Evolutionary conservation across 1,140 invertebrate species (phyloP).

Genomic region (Akabosia matsudoensis): DNA sequence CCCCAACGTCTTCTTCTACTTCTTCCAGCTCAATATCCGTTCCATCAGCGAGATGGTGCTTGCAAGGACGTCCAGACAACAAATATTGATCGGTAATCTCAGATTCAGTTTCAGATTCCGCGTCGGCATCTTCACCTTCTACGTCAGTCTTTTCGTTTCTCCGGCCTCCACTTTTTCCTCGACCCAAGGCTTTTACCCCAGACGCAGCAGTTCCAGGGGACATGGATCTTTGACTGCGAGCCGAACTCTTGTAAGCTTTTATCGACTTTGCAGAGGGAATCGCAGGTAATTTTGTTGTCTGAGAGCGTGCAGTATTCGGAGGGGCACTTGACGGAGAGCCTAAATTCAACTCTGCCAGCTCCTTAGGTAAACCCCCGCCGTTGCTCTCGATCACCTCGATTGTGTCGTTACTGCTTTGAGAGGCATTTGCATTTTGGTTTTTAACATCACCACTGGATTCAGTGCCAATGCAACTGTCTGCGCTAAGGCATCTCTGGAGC

Average conservation of each 20-base stretch:
- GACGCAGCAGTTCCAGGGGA: not conserved
- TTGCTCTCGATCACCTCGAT: not conserved
- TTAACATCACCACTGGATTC: conserved; percentile 33
- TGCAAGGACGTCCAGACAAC: not conserved
- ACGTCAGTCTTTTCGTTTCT: not conserved
- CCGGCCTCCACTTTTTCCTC: not conserved
- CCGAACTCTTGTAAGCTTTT: not conserved
- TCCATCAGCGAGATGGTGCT: not conserved
- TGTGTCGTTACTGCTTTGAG: conserved; percentile 7
- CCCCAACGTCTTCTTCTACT: conserved; percentile 23
- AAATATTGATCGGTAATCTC: conserved; percentile 25
- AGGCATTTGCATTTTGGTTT: not conserved
- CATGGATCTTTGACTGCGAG: not conserved
- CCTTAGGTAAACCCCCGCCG: not conserved
- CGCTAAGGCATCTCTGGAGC: conserved; percentile 24
- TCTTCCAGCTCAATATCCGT: conserved; percentile 3
- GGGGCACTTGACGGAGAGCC: not conserved
- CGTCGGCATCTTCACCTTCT: conserved; percentile 27
- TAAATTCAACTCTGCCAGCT: not conserved
- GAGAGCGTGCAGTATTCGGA: not conserved
- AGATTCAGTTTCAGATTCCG: conserved; percentile 30
- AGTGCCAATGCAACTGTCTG: conserved; percentile 38
- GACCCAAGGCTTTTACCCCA: not conserved
- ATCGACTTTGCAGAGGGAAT: not conserved
- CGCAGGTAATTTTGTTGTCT: not conserved